Base-by-base conservation (phyloP, 2,797 vertebrate genomes). In the Atherinosoma microstoma region DNA sequence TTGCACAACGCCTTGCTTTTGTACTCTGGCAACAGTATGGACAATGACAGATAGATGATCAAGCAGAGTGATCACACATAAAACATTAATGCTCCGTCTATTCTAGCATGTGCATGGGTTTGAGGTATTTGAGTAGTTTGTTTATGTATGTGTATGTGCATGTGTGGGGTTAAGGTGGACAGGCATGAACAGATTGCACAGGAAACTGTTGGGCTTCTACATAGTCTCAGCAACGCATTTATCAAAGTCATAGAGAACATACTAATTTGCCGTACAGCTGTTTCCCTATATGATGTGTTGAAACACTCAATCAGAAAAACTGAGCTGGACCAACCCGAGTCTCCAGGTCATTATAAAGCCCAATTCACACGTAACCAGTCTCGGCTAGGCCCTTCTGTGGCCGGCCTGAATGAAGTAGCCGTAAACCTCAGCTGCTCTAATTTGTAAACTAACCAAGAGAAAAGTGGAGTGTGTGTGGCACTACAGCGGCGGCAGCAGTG, bases 181-280 rank as follows among this genome's bases (percentile, higher is more conserved):
- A 27, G 76, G 75, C 30, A 70, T 67, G 60, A 82, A 67, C 58
- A 42, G 57, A 60, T 76, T 61, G 76, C 72, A 75, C 67, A 79
- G 84, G 81, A 82, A 90, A 84, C 74, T 47, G 72, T 59, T 3
- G 2, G 64, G 63, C 77, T 90, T 83, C 86, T 66, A 56, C 80
- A 59, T 51, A 88, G 74, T 87, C 88, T 79, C 80, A 82, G 84
- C 80, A 90, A 86, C 89, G 77, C 92, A 95, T 95, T 94, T 86
- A 90, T 95, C 94, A 95, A 93, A 91, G 94, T 94, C 94, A 94
- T 64, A 42, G 82, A 81, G 77, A 87, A 78, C 71, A 65, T 80
- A 78, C 89, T 95, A 93, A 95, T 95, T 95, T 94, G 91, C 93
- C 92, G 88, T 80, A 92, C 94, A 95, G 94, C 95, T 95, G 95